Evolutionary conservation across 2,888 invertebrate species (phyloP), one percentile per base, ranked within the genome.

Genomic region (Strigamia transsilvanica): DNA sequence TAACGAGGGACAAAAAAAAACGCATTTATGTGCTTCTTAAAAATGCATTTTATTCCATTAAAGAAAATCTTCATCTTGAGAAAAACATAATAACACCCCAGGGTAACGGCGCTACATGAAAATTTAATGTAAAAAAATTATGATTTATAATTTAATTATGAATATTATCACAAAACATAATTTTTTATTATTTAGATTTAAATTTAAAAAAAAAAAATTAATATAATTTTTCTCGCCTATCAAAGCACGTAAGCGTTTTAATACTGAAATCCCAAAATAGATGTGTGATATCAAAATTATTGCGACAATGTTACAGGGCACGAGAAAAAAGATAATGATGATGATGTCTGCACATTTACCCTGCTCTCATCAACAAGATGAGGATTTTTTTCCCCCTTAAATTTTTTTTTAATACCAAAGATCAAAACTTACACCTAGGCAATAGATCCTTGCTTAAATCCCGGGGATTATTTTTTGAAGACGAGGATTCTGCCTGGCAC

Each of bases 1-100:
- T 56, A 56, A 56, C 18, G 2, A 18, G 1, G 46, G 15, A 46
- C 0, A n/a, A 46, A n/a, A 46, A 46, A 56, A 18, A 56, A 18
- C 21, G 21, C 56, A 56, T 18, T 56, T 18, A 18, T 56, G 18
- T 18, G 4, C 56, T 56, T 56, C 56, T 56, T 56, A 56, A 56
- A 56, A 56, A 56, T 56, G 56, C 56, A 56, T 56, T 56, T 18
- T 56, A 56, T 56, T 56, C 56, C 56, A 56, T 56, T 56, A 56
- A 56, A 56, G 56, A 18, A 56, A 56, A 56, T 18, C 56, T 56
- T 18, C 56, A 56, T 18, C 56, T 56, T 56, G 56, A 56, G 56
- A 56, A 56, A 56, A 56, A 56, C n/a, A 56, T 56, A 56, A 56
- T 56, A 56, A 56, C 56, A 56, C 56, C 56, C 56, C 2, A 6